phyloP scores from a whole-genome alignment of 2,113 vertebrate genomes.

The Herpailurus yagouaroundi region DNA sequence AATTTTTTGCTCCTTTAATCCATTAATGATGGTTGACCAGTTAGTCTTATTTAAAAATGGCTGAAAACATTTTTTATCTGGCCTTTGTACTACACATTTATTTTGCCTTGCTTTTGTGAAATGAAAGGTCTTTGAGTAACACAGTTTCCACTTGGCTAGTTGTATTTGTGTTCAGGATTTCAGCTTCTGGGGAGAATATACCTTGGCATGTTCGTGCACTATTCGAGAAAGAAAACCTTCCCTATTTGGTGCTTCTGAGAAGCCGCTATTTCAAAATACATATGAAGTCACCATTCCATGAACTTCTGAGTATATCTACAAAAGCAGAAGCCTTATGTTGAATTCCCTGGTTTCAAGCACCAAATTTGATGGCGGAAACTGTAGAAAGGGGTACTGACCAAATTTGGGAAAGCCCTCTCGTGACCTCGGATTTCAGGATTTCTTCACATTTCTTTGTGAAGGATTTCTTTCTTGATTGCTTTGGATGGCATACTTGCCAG shows the following conservation, averaged over 20 bases:
- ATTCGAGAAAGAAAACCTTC: conserved; percentile 20
- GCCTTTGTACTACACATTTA: conserved; percentile 11
- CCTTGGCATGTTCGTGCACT: neutral
- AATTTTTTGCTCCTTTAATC: conserved; percentile 24
- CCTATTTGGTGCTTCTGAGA: neutral
- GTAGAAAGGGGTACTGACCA: neutral
- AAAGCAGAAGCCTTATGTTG: conserved; percentile 48
- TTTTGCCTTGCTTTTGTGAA: conserved; percentile 57
- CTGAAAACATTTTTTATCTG: conserved; percentile 60
- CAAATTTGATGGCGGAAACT: conserved; percentile 52
- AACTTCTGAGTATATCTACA: conserved; percentile 13
- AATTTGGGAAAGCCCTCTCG: neutral
- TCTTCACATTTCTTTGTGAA: neutral
- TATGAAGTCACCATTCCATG: conserved; percentile 7
- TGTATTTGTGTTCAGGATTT: conserved; percentile 44
- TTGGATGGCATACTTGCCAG: neutral
- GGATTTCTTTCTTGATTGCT: neutral
- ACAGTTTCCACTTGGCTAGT: conserved; percentile 19
- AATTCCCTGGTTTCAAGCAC: conserved; percentile 35
- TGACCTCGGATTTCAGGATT: neutral
- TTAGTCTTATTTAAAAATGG: conserved; percentile 67
- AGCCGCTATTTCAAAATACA: conserved; percentile 62
- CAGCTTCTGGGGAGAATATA: conserved; percentile 19
- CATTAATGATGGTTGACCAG: conserved; percentile 12
- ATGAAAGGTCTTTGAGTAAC: conserved; percentile 21